Conservation (phyloP, 2,113 vertebrate species). For the Cercocebus atys region DNA sequence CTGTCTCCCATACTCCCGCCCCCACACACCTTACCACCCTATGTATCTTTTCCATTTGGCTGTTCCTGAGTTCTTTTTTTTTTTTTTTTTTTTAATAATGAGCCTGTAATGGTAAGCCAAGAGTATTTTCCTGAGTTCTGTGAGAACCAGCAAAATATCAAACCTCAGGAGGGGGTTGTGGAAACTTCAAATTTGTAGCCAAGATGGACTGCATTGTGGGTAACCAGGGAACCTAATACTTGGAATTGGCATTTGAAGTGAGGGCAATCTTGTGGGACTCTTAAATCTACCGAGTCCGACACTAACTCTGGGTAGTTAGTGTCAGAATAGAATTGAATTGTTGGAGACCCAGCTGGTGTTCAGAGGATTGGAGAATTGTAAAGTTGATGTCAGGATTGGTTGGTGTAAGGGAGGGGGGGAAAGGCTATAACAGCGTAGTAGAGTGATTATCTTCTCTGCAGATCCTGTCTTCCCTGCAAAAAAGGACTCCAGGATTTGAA, state of each 20-base stretch:
- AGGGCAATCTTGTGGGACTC: background rate
- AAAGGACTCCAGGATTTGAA: background rate
- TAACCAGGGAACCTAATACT: background rate
- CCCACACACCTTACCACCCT: background rate
- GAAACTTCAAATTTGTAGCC: background rate
- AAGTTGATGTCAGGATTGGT: background rate
- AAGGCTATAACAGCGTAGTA: background rate
- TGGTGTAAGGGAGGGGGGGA: background rate
- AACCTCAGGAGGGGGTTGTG: background rate
- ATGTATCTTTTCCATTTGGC: background rate
- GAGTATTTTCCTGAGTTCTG: background rate
- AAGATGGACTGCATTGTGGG: background rate
- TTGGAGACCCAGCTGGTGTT: background rate
- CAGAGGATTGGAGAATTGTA: background rate
- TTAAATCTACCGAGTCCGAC: background rate
- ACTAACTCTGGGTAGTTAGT: background rate
- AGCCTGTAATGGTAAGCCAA: background rate
- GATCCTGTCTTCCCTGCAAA: background rate
- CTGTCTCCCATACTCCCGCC: background rate
- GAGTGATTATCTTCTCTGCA: background rate
- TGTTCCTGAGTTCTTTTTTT: background rate
- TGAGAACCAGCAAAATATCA: background rate
- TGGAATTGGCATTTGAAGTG: background rate
- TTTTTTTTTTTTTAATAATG: background rate
- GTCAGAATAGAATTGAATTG: background rate